Base-by-base conservation (phyloP, 2,888 invertebrate species). In the Hydraecia micacea region DNA sequence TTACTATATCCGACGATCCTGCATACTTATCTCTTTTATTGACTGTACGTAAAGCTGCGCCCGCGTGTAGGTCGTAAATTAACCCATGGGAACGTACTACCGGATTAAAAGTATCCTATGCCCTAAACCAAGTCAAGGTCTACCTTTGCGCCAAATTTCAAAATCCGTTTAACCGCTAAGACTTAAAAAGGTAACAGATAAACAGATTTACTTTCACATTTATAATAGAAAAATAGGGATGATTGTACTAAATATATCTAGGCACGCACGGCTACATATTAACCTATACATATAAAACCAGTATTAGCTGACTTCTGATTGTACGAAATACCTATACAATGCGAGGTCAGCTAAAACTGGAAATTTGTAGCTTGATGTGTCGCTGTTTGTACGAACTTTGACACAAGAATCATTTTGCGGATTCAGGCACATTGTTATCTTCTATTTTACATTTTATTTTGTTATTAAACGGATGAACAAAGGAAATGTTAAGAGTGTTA, bases 401-500 rank as follows among this genome's bases (percentile, higher is more conserved):
- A 5, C 28, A 42, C 6, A 49, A 25, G 6, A 36, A 73, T 62
- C 0, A n/a, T 42, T 65, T 75, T 15, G 58, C 58, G 2, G 25
- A 76, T 28, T 32, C 15, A 32, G 18, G 8, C 11, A 49, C 9
- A 13, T 32, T 21, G 13, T 49, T 70, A 42, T 65, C 36, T 62
- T 36, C n/a, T 65, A 60, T 73, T 68, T 55, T 28, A n/a, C 42
- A 52, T 67, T 62, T 52, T 28, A 11, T 42, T 39, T 9, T 39
- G 9, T 68, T 63, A 36, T 42, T 58, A 21, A 36, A 32, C 11
- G 28, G 21, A 66, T 67, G 67, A 75, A 85, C 84, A 84, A 84
- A 85, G 84, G 42, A 73, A 71, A 58, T 62, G 49, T 60, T n/a
- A 36, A n/a, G n/a, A n/a, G n/a, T n/a, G n/a, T n/a, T n/a, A n/a